phyloP scores from a whole-genome alignment of 2,888 invertebrate species.

The Lysandra bellargus region DNA sequence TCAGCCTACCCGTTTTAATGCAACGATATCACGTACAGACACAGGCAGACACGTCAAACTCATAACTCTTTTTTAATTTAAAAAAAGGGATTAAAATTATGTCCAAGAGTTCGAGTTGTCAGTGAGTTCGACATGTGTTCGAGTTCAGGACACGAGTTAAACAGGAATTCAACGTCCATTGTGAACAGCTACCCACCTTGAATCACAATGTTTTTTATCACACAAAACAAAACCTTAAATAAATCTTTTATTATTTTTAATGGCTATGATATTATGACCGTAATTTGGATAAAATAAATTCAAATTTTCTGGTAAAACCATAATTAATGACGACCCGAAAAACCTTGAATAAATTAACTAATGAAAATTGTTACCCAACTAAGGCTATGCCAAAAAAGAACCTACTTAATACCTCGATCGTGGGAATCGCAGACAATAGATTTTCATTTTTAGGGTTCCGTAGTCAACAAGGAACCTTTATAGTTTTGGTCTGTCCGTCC shows the following conservation, averaged over 20 bases:
- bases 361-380: not conserved
- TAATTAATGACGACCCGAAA: not conserved
- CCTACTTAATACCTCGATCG: too few species aligned
- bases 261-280: not conserved
- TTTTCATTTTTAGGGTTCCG: too few species aligned
- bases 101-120: not conserved
- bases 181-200: slow-evolving; percentile 16
- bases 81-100: not conserved
- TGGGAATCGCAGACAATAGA: too few species aligned
- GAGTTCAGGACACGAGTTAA: not conserved
- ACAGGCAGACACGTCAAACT: not conserved
- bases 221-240: not conserved
- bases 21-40: not conserved
- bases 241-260: not conserved
- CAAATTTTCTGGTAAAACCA: not conserved
- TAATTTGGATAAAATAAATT: not conserved
- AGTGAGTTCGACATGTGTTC: not conserved
- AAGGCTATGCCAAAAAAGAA: not conserved
- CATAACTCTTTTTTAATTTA: too few species aligned
- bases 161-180: slow-evolving; percentile 22
- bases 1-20: not conserved
- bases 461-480: too few species aligned
- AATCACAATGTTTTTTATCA: slow-evolving; percentile 9
- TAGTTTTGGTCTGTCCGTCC: too few species aligned
- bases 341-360: not conserved